phyloP scores from a whole-genome alignment of 53 echinoderm and acorn worm species.

The Zoroaster sp. region DNA sequence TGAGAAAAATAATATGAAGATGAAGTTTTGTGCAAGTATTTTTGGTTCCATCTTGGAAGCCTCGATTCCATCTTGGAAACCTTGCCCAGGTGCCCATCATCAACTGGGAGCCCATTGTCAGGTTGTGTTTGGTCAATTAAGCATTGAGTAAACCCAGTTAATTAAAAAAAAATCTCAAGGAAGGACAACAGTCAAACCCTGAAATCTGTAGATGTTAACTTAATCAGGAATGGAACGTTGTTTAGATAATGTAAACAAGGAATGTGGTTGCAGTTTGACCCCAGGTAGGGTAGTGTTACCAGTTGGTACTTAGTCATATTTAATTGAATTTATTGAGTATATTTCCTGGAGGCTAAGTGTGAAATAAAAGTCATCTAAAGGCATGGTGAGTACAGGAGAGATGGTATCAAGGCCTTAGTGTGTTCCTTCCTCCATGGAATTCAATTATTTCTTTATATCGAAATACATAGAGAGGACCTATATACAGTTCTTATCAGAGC shows the following conservation, averaged over 20 bases:
- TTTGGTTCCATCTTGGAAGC: no score
- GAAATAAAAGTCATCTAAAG: not conserved
- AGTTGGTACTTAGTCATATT: not conserved
- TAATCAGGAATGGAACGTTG: not conserved
- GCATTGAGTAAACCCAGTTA: not conserved
- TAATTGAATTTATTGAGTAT: not conserved
- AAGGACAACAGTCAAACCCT: not conserved
- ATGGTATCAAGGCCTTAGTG: not conserved
- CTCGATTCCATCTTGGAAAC: no score
- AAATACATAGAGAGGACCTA: no score
- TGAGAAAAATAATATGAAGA: no score
- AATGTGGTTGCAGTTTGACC: not conserved
- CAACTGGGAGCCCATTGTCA: not conserved
- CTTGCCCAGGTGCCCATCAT: not conserved
- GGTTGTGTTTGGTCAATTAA: not conserved
- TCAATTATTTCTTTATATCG: no score
- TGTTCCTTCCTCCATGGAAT: no score
- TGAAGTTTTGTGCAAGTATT: no score
- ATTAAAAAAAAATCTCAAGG: not conserved
- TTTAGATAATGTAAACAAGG: not conserved
- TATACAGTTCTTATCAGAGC: no score
- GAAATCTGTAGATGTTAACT: not conserved
- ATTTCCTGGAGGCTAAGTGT: not conserved
- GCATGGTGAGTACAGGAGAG: not conserved
- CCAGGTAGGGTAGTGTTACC: not conserved